Base-by-base conservation (phyloP, 92 coral and sea anemone genomes). In the Metridium senile region DNA sequence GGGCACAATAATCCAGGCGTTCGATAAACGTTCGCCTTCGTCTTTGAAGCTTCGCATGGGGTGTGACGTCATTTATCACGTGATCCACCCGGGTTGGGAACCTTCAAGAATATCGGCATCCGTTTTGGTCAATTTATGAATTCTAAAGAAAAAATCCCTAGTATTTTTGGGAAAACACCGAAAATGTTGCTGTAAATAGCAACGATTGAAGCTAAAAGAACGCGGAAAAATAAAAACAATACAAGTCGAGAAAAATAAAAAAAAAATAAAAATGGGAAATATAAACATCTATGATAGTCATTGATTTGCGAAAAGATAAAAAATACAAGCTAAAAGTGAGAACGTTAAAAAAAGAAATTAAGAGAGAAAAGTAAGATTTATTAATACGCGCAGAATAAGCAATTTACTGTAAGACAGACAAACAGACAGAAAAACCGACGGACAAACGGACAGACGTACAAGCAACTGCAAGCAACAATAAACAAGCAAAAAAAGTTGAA, bases 51-150 rank as follows among this genome's bases (percentile, higher is more conserved):
- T 69, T 77, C 87, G 74, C 75, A 72, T 56, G 66, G 71, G 74
- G 58, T 76, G 71, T 87, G 91, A 87, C 91, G 88, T 87, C 88
- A 87, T 69, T 1, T 33, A 58, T 46, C 91, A 87, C 91, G 76
- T 87, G 91, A 63, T 56, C 74, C 66, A 65, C 73, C 82, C 82
- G 22, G 16, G n/a, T 21, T 11, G 31, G 79, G 66, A 54, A 54
- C 2, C 35, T 64, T 29, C 70, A 64, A 33, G 70, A 39, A 39
- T 39, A 39, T 39, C 8, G 49, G 13, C 9, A 59, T 59, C 11
- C 22, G 65, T 54, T 54, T 54, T 25, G 28, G 6, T 26, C 29
- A 26, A 28, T 10, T 25, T 21, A 8, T 59, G 17, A 16, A 16
- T 54, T 54, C 6, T 20, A 16, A 54, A 21, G 4, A 54, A 10